Conservation (phyloP, 2,113 vertebrate genomes). For the Crypturellus undulatus region DNA sequence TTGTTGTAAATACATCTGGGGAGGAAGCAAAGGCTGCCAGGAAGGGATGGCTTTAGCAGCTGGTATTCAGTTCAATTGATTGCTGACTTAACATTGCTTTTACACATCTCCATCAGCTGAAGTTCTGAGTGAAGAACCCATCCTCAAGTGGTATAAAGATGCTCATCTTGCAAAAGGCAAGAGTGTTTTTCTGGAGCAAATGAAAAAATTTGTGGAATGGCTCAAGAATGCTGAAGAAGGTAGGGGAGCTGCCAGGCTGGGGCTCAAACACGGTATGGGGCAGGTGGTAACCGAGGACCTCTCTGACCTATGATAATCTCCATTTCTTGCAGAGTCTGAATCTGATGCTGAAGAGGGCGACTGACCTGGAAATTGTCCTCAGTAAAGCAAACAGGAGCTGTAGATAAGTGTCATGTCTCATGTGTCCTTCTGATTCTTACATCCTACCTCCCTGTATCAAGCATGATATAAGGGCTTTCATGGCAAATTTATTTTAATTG, state of each 20-base stretch:
- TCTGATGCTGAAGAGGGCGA: conserved; percentile 97
- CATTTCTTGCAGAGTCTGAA: conserved; percentile 89
- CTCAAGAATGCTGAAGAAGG: conserved; percentile 99
- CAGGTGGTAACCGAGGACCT: too few species aligned
- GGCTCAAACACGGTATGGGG: too few species aligned
- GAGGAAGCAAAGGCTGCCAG: not conserved
- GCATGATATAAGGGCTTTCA: conserved; percentile 88
- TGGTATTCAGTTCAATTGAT: fast-evolving
- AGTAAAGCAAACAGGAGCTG: conserved; percentile 88
- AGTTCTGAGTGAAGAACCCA: conserved; percentile 97
- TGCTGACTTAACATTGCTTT: not conserved
- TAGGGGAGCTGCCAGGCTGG: conserved; percentile 48
- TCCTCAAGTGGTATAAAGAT: conserved; percentile 97
- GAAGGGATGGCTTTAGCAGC: not conserved
- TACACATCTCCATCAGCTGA: conserved; percentile 81
- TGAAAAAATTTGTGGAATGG: conserved; percentile 99
- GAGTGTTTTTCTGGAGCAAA: conserved; percentile 97
- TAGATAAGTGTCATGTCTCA: conserved; percentile 85
- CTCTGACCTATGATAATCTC: not conserved
- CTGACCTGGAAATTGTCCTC: conserved; percentile 82
- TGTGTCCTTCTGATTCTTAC: conserved; percentile 80
- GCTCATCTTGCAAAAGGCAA: conserved; percentile 93
- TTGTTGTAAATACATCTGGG: not conserved
- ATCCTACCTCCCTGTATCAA: conserved; percentile 88
- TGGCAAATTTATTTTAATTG: conserved; percentile 81